A percentile compares a stretch with the other conserved stretches of the same genome.
These are phyloP conservation scores for Paramuricea clavata DNA, from an alignment of 92 coral and sea anemone species.

Conservation along the genomic window DNA sequence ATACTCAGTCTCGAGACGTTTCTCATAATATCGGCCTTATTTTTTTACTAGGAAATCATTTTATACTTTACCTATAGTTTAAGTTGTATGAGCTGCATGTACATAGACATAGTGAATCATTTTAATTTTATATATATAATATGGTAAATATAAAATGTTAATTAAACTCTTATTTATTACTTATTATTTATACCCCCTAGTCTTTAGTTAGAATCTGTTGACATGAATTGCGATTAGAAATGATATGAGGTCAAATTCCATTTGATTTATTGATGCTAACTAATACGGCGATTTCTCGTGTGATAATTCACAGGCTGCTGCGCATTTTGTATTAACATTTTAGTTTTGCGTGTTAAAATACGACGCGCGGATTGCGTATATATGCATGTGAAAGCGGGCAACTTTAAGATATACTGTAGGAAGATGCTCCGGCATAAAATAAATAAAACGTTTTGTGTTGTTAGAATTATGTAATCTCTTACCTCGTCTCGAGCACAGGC, in stretches of 20 bases:
- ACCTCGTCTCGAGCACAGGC: slow-evolving; percentile 29
- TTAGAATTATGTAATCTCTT: background rate
- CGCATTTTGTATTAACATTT: background rate
- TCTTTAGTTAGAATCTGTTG: background rate
- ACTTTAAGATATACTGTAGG: too few species aligned
- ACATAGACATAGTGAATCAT: too few species aligned
- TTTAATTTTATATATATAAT: too few species aligned
- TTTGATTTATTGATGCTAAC: background rate
- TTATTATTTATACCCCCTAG: too few species aligned
- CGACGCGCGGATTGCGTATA: too few species aligned
- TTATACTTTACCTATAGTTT: too few species aligned
- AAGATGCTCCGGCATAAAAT: background rate
- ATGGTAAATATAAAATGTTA: too few species aligned
- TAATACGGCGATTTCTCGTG: background rate
- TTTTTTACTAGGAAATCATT: background rate
- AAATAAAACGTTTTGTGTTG: background rate
- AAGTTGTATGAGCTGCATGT: too few species aligned
- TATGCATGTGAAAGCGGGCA: too few species aligned
- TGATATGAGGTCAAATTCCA: background rate
- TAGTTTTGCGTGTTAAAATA: background rate
- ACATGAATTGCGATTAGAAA: background rate
- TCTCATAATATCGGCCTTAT: too few species aligned
- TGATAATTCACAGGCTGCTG: background rate
- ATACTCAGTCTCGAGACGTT: too few species aligned
- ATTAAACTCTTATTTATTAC: too few species aligned